These are phyloP conservation scores for Cephalopachus bancanus DNA, from an alignment of 2,797 vertebrate genomes.

Conservation along the genomic window DNA sequence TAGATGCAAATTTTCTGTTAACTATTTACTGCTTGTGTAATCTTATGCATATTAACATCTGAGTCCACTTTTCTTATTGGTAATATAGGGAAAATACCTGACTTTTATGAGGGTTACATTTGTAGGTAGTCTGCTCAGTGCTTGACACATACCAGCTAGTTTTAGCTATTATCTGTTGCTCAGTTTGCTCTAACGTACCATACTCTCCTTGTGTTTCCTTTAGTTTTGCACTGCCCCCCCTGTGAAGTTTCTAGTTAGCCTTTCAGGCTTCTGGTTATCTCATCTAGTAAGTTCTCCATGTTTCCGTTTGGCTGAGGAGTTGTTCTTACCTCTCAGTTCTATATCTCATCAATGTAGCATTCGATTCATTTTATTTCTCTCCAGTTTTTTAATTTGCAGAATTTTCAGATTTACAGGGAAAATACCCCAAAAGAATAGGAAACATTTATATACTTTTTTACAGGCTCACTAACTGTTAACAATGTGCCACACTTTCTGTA, in stretches of 20 bases:
- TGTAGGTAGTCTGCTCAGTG: not conserved
- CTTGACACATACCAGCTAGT: accelerated
- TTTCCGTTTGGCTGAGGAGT: not conserved
- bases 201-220: not conserved
- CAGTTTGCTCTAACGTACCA: accelerated
- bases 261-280: not conserved
- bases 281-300: not conserved
- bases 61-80: not conserved
- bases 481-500: not conserved
- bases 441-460: not conserved
- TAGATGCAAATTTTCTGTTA: not conserved
- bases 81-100: not conserved
- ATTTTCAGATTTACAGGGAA: slow-evolving; percentile 36
- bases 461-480: not conserved
- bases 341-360: not conserved
- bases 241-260: not conserved
- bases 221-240: too few relatives aligned
- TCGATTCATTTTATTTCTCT: not conserved
- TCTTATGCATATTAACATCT: not conserved
- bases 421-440: not conserved
- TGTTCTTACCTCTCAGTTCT: not conserved
- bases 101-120: not conserved
- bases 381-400: not conserved
- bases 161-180: not conserved
- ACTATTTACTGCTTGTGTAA: not conserved